phyloP scores from a whole-genome alignment of 2,797 vertebrate species.

The Peromyscus nudipes region DNA sequence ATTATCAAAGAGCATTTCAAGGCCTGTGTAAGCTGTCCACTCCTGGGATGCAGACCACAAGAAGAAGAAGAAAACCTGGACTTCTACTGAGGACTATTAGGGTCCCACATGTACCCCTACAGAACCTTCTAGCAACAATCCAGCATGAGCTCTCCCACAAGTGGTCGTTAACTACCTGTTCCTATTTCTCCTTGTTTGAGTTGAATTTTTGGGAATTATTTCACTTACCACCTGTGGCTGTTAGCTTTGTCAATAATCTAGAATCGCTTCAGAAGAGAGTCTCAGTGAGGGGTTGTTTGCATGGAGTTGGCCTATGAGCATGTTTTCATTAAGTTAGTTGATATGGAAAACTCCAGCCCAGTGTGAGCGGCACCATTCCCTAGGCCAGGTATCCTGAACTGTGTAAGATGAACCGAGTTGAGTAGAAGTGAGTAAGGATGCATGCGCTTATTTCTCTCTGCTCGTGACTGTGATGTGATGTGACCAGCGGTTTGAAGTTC shows the following conservation, averaged over 20 bases:
- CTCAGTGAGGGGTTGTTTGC: background rate
- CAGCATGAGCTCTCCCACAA: background rate
- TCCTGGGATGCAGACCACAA: background rate
- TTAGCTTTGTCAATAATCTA: background rate
- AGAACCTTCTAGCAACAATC: background rate
- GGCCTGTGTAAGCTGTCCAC: too few relatives aligned
- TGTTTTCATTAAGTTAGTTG: background rate
- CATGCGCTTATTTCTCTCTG: background rate
- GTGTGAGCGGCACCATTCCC: background rate
- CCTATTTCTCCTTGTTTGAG: background rate
- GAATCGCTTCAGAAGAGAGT: background rate
- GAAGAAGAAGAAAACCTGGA: background rate
- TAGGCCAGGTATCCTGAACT: background rate
- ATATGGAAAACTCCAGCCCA: background rate
- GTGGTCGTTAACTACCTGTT: background rate
- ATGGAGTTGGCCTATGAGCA: background rate
- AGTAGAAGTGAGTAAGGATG: background rate
- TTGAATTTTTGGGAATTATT: constrained; percentile 14
- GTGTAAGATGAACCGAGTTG: background rate
- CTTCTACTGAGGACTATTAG: background rate
- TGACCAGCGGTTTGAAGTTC: too few relatives aligned
- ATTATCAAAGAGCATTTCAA: background rate
- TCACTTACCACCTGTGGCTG: background rate
- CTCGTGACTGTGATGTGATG: background rate
- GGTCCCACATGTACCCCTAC: too few relatives aligned